phyloP scores from a whole-genome alignment of 2,113 vertebrate species.

The Eptesicus fuscus region DNA sequence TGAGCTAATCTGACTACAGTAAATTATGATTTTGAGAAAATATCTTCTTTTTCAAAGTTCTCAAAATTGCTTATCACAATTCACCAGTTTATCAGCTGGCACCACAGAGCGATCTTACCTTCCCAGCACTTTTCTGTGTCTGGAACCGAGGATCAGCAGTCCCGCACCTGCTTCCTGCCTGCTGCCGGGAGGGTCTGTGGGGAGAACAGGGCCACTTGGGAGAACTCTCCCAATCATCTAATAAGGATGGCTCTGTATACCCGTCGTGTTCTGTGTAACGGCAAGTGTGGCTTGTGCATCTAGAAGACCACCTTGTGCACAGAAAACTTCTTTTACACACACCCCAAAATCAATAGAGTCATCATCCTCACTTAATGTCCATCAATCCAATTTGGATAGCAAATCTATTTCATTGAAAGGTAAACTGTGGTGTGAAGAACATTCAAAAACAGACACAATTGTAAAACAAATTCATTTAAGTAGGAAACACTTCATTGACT shows the following conservation, averaged over 20 bases:
- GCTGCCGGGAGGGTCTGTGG: background rate
- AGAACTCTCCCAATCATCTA: background rate
- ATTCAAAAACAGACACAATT: background rate
- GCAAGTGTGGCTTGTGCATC: background rate
- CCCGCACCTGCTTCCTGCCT: too few relatives aligned
- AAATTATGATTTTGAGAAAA: background rate
- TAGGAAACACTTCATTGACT: background rate
- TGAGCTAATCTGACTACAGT: background rate
- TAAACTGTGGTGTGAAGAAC: background rate
- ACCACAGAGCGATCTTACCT: background rate
- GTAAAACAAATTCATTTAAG: background rate
- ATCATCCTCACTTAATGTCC: background rate
- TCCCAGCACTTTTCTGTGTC: background rate
- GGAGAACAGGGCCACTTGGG: background rate
- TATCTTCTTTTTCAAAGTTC: background rate
- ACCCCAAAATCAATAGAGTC: background rate
- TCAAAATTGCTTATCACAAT: background rate
- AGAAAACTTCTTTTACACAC: background rate
- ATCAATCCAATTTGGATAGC: background rate
- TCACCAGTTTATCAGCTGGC: background rate
- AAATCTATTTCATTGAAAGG: background rate
- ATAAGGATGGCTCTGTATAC: fast-evolving
- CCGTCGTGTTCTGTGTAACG: fast-evolving
- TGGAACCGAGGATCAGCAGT: background rate
- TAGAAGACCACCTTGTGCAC: background rate